Conservation (phyloP, 1,140 invertebrate species). For the Ephestia elutella region DNA sequence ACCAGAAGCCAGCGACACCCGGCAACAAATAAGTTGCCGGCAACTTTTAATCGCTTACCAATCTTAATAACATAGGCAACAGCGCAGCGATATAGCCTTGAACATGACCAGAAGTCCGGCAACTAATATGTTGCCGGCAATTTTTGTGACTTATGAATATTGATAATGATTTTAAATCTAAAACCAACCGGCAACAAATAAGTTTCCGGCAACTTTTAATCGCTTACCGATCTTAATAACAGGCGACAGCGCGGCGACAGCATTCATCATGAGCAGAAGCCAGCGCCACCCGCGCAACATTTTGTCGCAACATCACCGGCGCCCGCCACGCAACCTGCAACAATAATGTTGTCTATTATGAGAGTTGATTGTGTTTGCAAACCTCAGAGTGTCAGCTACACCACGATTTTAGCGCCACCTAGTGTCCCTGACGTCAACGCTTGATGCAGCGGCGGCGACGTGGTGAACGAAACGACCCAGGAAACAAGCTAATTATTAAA, state of each 20-base stretch:
- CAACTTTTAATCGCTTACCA: too few relatives aligned
- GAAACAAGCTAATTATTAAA: too few relatives aligned
- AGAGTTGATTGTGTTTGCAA: too few relatives aligned
- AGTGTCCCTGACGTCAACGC: too few relatives aligned
- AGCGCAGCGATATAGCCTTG: too few relatives aligned
- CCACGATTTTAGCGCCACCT: too few relatives aligned
- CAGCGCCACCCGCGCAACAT: slow-evolving; percentile 60
- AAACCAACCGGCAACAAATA: background rate
- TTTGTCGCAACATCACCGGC: slow-evolving; percentile 46
- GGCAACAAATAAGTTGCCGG: slow-evolving; percentile 27
- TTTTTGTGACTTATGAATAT: too few relatives aligned
- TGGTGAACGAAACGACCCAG: too few relatives aligned
- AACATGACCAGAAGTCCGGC: slow-evolving; percentile 61
- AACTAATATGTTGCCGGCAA: slow-evolving; percentile 23
- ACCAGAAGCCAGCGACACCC: slow-evolving; percentile 63
- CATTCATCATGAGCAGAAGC: slow-evolving; percentile 64
- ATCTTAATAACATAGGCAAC: too few relatives aligned
- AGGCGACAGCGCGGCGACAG: slow-evolving; percentile 75
- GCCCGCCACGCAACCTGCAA: slow-evolving; percentile 20
- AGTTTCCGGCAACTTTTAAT: background rate
- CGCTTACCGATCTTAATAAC: slow-evolving; percentile 80
- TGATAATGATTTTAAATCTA: background rate
- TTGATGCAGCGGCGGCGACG: too few relatives aligned
- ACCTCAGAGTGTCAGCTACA: too few relatives aligned
- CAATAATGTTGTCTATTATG: too few relatives aligned